Evolutionary conservation across 2,888 invertebrate genomes (phyloP), one percentile per base, ranked within the genome.

Genomic region (Anoplius nigerrimus): DNA sequence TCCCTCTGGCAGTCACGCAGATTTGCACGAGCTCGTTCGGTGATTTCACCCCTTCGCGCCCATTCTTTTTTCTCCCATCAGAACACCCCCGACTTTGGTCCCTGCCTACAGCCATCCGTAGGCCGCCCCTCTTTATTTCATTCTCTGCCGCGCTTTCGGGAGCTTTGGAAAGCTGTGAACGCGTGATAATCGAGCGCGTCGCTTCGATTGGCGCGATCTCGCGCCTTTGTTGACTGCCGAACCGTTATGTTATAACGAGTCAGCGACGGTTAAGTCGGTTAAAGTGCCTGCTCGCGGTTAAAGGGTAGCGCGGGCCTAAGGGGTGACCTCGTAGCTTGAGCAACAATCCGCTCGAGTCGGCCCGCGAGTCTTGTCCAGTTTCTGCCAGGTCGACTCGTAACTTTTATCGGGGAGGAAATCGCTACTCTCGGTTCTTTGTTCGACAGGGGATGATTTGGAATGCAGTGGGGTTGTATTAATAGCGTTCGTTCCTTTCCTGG

Each of bases 221-320:
- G 69, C 69, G 73, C 77, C 79, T 81, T 84, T 82, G 76, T 79
- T 76, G 75, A 64, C 74, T 76, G 79, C 66, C 66, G 76, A 76
- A 80, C 80, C 82, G 82, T 82, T 82, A 80, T 72, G 76, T 65
- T 84, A 83, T 84, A 84, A 84, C 78, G 84, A 84, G 78, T 81
- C 77, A 54, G 73, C 71, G 66, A 64, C 69, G 71, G 73, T 78
- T 80, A 81, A 80, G 73, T 79, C 72, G 74, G 59, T 73, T 72
- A 68, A 75, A 75, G 75, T 75, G 69, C 51, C 75, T 75, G 69
- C 75, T 21, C 22, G 48, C 69, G 64, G 71, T 74, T 74, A 74
- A 67, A 46, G 57, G 22, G 8, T 45, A 21, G 46, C n/a, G n/a
- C n/a, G n/a, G 15, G 6, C 4, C n/a, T 16, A 8, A 5, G 20